A percentile compares a stretch with the other conserved stretches of the same genome.
These are phyloP conservation scores for Hydrochoerus hydrochaeris DNA, from an alignment of 2,113 vertebrate genomes.

Conservation along the genomic window DNA sequence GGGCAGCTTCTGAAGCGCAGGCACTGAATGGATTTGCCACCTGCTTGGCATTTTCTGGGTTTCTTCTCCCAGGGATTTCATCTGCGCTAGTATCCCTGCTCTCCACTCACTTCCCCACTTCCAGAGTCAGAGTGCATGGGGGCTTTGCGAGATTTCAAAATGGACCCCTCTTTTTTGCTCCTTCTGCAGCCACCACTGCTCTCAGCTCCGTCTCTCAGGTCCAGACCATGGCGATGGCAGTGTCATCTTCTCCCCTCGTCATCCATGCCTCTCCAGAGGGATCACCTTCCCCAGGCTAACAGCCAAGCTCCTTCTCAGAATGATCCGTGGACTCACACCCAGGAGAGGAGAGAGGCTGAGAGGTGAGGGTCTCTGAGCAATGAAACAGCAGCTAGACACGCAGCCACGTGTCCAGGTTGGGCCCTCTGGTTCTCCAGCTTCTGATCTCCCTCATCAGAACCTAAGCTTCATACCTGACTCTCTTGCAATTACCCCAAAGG, in stretches of 20 bases:
- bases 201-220: fast-evolving
- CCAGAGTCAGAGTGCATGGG: neutral
- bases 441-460: neutral
- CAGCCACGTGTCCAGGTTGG: fast-evolving
- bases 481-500: neutral
- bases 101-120: conserved; percentile 33
- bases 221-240: fast-evolving
- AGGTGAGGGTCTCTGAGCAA: fast-evolving
- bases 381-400: fast-evolving
- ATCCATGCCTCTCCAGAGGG: neutral
- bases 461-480: neutral
- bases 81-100: neutral
- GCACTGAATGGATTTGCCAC: fast-evolving
- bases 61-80: neutral
- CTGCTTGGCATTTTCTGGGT: too few species aligned
- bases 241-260: neutral
- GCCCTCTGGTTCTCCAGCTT: neutral
- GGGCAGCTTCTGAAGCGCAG: neutral
- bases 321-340: neutral
- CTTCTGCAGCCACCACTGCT: neutral
- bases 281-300: neutral
- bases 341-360: neutral
- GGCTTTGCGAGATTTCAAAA: neutral
- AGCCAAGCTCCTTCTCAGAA: neutral
- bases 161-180: neutral